phyloP scores from a whole-genome alignment of 2,113 vertebrate species.

The Oreochromis aureus region DNA sequence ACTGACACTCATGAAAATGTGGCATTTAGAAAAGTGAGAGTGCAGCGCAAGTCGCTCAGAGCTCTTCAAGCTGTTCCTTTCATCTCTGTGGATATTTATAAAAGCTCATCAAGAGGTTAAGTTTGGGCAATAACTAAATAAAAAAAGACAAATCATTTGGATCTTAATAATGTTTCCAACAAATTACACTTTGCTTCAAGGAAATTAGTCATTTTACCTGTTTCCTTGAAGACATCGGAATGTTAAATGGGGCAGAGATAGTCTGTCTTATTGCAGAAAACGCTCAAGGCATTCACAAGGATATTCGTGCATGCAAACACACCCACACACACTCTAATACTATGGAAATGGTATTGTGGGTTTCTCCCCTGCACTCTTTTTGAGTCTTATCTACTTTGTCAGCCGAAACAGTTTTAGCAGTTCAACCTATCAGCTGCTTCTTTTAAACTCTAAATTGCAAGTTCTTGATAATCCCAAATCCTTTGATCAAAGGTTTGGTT shows the following conservation, averaged over 20 bases:
- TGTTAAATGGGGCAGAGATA: slow-evolving; percentile 1
- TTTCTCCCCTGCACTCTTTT: slow-evolving; percentile 19
- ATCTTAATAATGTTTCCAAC: slow-evolving; percentile 55
- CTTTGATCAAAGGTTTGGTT: slow-evolving; percentile 62
- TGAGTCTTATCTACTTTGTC: slow-evolving; percentile 63
- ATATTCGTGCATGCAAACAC: neutral
- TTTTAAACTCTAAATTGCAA: slow-evolving; percentile 60
- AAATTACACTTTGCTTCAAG: slow-evolving; percentile 48
- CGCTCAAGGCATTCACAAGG: neutral
- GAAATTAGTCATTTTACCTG: slow-evolving; percentile 10
- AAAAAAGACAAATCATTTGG: slow-evolving; percentile 46
- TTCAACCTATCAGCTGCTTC: slow-evolving; percentile 49
- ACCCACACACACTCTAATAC: neutral
- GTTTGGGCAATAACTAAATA: slow-evolving; percentile 33
- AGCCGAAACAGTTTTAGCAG: slow-evolving; percentile 53
- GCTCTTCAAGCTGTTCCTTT: neutral
- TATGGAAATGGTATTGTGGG: neutral
- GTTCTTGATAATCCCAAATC: slow-evolving; percentile 64
- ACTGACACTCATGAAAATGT: neutral
- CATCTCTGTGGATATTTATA: slow-evolving; percentile 25
- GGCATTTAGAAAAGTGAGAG: neutral
- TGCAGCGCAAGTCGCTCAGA: neutral
- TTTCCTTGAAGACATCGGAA: slow-evolving; percentile 11
- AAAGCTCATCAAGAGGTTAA: slow-evolving; percentile 27
- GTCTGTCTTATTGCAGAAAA: slow-evolving; percentile 7